Evolutionary conservation across 2,888 invertebrate species (phyloP).

Genomic region (Xanthia icteritia): DNA sequence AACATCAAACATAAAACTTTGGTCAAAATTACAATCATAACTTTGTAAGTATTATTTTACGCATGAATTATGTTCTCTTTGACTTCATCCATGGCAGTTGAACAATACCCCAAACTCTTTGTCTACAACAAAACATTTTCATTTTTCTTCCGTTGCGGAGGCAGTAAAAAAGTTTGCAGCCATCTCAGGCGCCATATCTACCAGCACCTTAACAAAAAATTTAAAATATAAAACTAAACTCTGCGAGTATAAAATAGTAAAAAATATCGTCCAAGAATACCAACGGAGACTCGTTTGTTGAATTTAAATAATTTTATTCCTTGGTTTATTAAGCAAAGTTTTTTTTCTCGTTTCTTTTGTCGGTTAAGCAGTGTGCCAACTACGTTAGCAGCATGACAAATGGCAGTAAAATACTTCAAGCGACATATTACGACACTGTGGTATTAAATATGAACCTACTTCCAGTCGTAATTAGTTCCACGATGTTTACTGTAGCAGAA

Average conservation of each 20-base stretch:
- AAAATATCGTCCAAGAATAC: constrained; percentile 53
- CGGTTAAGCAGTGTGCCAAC: constrained; percentile 24
- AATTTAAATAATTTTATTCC: constrained; percentile 63
- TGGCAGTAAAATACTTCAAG: constrained; percentile 11
- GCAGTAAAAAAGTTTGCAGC: constrained; percentile 60
- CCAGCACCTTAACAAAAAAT: constrained; percentile 57
- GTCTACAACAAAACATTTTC: constrained; percentile 72
- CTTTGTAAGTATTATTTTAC: constrained; percentile 20
- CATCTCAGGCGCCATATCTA: constrained; percentile 41
- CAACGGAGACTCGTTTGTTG: constrained; percentile 56
- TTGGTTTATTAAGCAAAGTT: constrained; percentile 52
- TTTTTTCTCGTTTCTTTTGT: constrained; percentile 23
- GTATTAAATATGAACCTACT: constrained; percentile 13
- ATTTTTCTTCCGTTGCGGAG: constrained; percentile 68
- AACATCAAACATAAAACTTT: constrained; percentile 30
- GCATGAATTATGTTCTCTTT: constrained; percentile 36
- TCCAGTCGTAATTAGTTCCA: constrained; percentile 33
- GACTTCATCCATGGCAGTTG: constrained; percentile 15
- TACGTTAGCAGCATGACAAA: constrained; percentile 20
- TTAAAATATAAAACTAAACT: constrained; percentile 57
- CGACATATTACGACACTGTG: constrained; percentile 15
- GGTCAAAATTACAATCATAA: constrained; percentile 24
- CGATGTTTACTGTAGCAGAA: constrained; percentile 22
- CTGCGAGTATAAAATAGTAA: constrained; percentile 49
- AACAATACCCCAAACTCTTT: constrained; percentile 68